Evolutionary conservation across 2,888 invertebrate genomes (phyloP).

Genomic region (Nemurella pictetii): DNA sequence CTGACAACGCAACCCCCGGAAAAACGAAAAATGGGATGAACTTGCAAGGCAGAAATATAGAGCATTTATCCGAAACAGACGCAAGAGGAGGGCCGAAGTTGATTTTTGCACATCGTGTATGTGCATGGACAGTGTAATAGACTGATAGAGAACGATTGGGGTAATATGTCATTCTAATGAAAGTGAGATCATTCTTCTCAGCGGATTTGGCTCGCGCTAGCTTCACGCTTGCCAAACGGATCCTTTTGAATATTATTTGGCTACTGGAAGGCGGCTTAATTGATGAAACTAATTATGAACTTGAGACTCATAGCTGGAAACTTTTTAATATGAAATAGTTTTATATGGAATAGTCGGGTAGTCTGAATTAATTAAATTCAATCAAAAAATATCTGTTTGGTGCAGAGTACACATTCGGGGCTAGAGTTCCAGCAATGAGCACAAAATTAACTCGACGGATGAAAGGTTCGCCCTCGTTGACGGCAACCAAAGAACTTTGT

Average conservation of each 20-base stretch:
- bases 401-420: too few species aligned
- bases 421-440: neutral
- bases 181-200: slow-evolving; percentile 3
- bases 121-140: neutral
- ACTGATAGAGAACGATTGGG: neutral
- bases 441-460: neutral
- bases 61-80: neutral
- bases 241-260: neutral
- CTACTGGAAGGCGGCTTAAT: neutral
- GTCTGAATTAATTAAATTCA: neutral
- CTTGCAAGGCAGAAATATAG: neutral
- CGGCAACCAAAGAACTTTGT: neutral
- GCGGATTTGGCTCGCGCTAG: neutral
- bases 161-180: neutral
- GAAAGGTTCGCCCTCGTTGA: neutral
- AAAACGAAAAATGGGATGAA: neutral
- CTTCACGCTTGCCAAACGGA: neutral
- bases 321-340: neutral
- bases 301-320: neutral
- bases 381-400: neutral
- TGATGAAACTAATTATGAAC: slow-evolving; percentile 1
- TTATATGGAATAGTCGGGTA: neutral
- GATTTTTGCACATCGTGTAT: neutral
- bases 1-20: neutral
- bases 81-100: neutral